These are phyloP conservation scores for Cyphomyrmex costatus DNA, from an alignment of 1,140 invertebrate species.

Conservation along the genomic window DNA sequence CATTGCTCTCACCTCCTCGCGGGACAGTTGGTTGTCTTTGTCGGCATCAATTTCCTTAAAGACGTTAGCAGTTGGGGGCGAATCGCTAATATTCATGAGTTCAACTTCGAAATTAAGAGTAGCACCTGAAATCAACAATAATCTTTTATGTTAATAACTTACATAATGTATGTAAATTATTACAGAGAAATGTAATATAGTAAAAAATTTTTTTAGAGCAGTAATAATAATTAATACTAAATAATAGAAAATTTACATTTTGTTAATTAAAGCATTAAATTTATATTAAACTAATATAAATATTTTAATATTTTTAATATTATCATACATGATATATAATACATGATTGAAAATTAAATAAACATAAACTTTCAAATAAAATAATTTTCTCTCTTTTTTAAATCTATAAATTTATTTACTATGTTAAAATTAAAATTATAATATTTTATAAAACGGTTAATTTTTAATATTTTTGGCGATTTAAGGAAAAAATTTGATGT, in stretches of 20 bases:
- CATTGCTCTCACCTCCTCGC: conserved; percentile 95
- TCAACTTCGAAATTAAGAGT: conserved; percentile 97
- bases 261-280: not conserved
- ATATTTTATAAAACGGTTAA: not conserved
- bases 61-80: conserved; percentile 95
- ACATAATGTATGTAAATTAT: not conserved
- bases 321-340: too few species aligned
- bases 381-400: not conserved
- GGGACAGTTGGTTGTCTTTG: conserved; percentile 95
- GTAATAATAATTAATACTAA: conserved; percentile 22
- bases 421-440: not conserved
- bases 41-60: conserved; percentile 98
- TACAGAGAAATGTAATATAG: not conserved
- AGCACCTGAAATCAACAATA: conserved; percentile 88
- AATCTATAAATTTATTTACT: not conserved
- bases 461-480: not conserved
- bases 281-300: not conserved
- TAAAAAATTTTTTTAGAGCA: not conserved
- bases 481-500: conserved; percentile 2
- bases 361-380: not conserved
- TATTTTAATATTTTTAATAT: not conserved
- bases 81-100: conserved; percentile 95
- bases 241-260: not conserved
- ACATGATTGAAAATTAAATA: not conserved
- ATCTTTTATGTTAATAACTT: conserved; percentile 7